Evolutionary conservation across 2,888 invertebrate species (phyloP).

Genomic region (Ophioninae sp.): DNA sequence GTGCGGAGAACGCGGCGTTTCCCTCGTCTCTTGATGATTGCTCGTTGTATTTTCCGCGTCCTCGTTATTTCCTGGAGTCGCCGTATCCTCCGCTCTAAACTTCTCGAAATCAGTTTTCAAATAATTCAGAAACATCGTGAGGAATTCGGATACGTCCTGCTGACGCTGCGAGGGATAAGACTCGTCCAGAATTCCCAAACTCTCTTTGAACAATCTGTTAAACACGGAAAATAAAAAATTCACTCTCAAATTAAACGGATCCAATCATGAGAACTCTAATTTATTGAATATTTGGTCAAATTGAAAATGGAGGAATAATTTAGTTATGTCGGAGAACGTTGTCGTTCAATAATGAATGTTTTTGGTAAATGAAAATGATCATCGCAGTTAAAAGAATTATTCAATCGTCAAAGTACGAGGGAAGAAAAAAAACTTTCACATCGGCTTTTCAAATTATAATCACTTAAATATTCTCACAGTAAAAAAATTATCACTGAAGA

Average conservation of each 20-base stretch:
- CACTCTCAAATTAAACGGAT: slow-evolving; percentile 32
- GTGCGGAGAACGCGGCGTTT: slow-evolving; percentile 47
- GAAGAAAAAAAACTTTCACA: neutral
- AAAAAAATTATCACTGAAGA: slow-evolving; percentile 12
- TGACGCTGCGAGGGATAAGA: slow-evolving; percentile 75
- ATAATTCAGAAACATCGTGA: slow-evolving; percentile 74
- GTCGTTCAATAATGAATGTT: neutral
- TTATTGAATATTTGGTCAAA: too few species aligned
- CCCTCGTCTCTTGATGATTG: slow-evolving; percentile 62
- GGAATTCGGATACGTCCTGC: slow-evolving; percentile 77
- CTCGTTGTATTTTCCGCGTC: slow-evolving; percentile 71
- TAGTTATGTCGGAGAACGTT: neutral
- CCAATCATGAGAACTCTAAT: slow-evolving; percentile 8
- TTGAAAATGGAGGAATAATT: neutral
- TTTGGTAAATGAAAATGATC: neutral
- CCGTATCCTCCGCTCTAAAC: slow-evolving; percentile 15
- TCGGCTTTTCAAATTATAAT: neutral
- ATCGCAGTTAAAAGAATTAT: neutral
- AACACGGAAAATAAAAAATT: neutral
- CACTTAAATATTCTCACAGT: neutral
- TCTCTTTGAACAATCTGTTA: slow-evolving; percentile 70
- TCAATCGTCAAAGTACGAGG: neutral
- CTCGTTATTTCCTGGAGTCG: slow-evolving; percentile 51
- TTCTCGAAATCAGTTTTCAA: slow-evolving; percentile 73
- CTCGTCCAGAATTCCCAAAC: slow-evolving; percentile 70